Base-by-base conservation (phyloP, 2,888 invertebrate genomes). In the Incurvaria masculella region DNA sequence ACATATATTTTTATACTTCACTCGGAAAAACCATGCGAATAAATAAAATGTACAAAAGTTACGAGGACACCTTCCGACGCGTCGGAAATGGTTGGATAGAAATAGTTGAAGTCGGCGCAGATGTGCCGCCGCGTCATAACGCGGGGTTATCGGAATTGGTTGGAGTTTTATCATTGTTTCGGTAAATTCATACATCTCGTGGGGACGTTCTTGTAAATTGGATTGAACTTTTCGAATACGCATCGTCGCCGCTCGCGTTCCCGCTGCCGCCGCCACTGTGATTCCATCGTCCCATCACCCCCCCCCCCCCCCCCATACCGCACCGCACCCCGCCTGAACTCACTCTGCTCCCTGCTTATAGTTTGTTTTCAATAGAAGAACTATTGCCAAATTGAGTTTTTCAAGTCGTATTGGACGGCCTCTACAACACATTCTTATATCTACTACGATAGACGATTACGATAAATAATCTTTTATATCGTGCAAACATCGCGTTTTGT, bases 151-250 rank as follows among this genome's bases (percentile, higher is more conserved):
- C 65, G 61, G 62, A 61, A 65, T 60, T 62, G 64, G 65, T 66
- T 61, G 56, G 57, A 74, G 63, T 74, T 74, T 69, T 69, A 62
- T 67, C 65, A 71, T 71, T 71, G 66, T 68, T 70, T 68, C 33
- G 8, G 33, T 33, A 33, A 33, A 65, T 65, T 62, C 63, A 69
- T 67, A 64, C 68, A 65, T 63, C 75, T 67, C 72, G 51, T 55
- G 76, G 69, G 78, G 61, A 64, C 70, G 63, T 72, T 75, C 67
- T 64, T 65, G 61, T 62, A 69, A 71, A 78, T 76, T 76, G 78
- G 76, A 74, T 76, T 68, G 60, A 67, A 70, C 67, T 73, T 69
- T 33, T 58, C 66, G 70, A 68, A 71, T 67, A 67, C 66, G 62
- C 65, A 64, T 61, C 63, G 59, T 33, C 53, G 56, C 57, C 33